Evolutionary conservation across 2,888 invertebrate genomes (phyloP).

Genomic region (Agrochola circellaris): DNA sequence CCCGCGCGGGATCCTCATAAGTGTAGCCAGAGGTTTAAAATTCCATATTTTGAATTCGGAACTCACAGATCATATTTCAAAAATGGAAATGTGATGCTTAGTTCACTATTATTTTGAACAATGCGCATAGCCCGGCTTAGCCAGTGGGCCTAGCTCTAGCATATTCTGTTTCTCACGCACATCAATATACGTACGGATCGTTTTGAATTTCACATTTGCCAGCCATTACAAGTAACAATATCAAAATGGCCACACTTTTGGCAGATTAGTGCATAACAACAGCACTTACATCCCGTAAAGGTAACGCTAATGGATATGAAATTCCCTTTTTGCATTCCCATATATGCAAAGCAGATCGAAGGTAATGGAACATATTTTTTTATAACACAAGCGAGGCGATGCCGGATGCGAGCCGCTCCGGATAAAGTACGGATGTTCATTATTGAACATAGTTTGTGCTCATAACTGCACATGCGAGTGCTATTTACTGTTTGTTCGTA

Average conservation of each 20-base stretch:
- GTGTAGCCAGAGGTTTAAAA: neutral
- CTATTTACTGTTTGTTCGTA: slow-evolving; percentile 44
- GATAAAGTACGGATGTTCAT: slow-evolving; percentile 76
- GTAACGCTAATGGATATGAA: slow-evolving; percentile 74
- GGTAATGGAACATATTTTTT: slow-evolving; percentile 78
- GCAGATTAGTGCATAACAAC: slow-evolving; percentile 7
- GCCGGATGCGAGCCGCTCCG: slow-evolving; percentile 73
- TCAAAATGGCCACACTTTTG: neutral
- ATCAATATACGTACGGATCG: neutral
- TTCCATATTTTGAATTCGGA: neutral
- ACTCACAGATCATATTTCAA: neutral
- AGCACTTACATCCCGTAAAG: slow-evolving; percentile 51
- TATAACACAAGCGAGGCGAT: slow-evolving; percentile 66
- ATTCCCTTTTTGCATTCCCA: slow-evolving; percentile 56
- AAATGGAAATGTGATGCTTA: neutral
- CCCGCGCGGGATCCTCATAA: neutral
- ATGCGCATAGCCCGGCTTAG: too few relatives aligned
- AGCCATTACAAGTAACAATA: neutral
- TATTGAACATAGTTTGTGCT: slow-evolving; percentile 78
- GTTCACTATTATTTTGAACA: neutral
- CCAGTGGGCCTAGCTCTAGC: neutral
- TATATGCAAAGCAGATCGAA: slow-evolving; percentile 62
- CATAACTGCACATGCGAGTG: slow-evolving; percentile 59
- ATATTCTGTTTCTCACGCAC: neutral
- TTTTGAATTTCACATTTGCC: neutral